phyloP scores from a whole-genome alignment of 1,140 invertebrate genomes.

The Triops longicaudatus region DNA sequence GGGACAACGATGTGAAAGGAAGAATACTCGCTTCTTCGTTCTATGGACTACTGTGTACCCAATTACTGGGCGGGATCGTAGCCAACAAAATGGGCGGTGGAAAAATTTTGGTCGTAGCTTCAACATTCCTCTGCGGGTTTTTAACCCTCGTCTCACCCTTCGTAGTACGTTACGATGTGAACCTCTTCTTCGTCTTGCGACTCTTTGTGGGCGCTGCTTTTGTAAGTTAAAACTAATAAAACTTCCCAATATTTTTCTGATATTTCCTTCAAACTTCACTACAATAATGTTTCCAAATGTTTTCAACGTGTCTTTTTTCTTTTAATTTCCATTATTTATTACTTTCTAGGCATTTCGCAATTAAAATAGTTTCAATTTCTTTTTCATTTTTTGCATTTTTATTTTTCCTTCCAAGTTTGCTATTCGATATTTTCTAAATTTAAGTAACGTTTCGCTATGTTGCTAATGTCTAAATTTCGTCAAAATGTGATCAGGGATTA shows the following conservation, averaged over 20 bases:
- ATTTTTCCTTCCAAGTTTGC: too few relatives aligned
- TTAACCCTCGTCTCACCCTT: background rate
- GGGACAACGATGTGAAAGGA: background rate
- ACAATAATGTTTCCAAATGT: too few relatives aligned
- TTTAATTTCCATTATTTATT: too few relatives aligned
- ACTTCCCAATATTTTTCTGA: background rate
- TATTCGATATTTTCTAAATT: too few relatives aligned
- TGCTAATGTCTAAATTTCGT: background rate
- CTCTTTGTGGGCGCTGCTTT: background rate
- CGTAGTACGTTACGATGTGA: background rate
- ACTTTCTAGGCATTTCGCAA: too few relatives aligned
- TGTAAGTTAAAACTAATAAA: background rate
- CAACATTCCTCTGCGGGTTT: background rate
- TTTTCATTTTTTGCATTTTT: too few relatives aligned
- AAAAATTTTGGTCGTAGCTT: background rate
- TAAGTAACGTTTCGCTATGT: too few relatives aligned
- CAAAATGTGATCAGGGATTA: constrained; percentile 40
- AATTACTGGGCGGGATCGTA: background rate
- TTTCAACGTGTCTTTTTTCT: too few relatives aligned
- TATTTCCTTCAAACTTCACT: too few relatives aligned
- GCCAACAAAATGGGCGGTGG: background rate
- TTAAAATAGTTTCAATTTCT: too few relatives aligned
- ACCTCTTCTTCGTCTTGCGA: background rate
- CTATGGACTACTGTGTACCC: background rate
- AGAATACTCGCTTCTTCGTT: background rate